Conservation (phyloP, 2,797 vertebrate species). For the Rhadinocentrus ornatus region DNA sequence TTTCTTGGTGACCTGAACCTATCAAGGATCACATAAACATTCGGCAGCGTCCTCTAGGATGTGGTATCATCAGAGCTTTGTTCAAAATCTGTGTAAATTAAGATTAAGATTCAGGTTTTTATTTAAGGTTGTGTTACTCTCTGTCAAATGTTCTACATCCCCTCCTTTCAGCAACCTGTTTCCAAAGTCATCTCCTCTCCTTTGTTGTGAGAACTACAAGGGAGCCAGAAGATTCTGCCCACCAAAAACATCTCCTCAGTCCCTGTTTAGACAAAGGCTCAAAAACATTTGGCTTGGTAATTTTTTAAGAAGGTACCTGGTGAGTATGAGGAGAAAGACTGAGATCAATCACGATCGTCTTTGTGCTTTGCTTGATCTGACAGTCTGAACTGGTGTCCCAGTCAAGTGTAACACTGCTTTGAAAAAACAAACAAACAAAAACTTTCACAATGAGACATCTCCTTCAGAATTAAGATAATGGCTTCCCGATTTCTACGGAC, state of each 20-base stretch:
- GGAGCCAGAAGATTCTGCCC: background rate
- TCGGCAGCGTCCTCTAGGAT: no score
- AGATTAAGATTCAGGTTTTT: background rate
- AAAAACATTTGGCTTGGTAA: background rate
- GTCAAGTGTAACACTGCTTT: background rate
- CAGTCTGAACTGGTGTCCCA: background rate
- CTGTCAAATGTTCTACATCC: background rate
- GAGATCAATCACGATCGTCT: background rate
- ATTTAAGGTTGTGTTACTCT: background rate
- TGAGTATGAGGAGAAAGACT: background rate
- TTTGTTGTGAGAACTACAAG: background rate
- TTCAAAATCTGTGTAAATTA: background rate
- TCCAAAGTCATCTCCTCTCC: background rate
- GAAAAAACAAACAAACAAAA: background rate
- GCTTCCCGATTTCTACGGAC: slow-evolving; percentile 20
- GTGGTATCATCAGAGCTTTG: background rate
- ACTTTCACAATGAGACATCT: slow-evolving; percentile 3
- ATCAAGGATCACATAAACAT: no score
- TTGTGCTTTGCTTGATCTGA: background rate
- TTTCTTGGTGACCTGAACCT: no score
- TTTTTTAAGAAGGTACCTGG: background rate
- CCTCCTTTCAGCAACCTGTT: background rate
- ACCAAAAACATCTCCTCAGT: background rate
- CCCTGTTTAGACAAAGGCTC: background rate
- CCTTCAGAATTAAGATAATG: slow-evolving; percentile 15